Evolutionary conservation across 1,140 invertebrate species (phyloP), one percentile per base, ranked within the genome.

Genomic region (Drosophila saltans): DNA sequence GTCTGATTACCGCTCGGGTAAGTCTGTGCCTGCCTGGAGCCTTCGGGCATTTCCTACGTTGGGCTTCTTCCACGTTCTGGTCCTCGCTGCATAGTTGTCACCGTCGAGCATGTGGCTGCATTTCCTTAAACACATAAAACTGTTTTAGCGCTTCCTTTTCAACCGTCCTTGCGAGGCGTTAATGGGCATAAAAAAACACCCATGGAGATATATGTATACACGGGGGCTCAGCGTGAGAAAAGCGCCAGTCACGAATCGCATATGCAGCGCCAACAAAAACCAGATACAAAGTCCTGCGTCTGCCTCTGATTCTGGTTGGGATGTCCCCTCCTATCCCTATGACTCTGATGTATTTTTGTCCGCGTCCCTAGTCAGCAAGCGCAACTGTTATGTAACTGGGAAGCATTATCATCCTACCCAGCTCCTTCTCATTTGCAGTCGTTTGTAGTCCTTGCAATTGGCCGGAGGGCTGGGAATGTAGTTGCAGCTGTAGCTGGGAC

Each of bases 121-220:
- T 80, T 80, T 80, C 78, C 75, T 80, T 80, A 80, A 80, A 80
- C 78, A 80, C 75, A 80, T 80, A 80, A 80, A 80, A 73, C 78
- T 80, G 74, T 80, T 80, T 80, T 78, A 80, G 70, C 75, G 78
- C 70, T 77, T 80, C 75, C 78, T 77, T 77, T 80, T 78, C 78
- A 69, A 63, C 66, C 66, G 75, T 80, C 70, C 56, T 80, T 73
- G 74, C 63, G 56, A 77, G 70, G 70, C 78, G 75, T 80, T 80
- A 77, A 80, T 80, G 75, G 78, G 78, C 75, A 78, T 74, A 64
- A 80, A 78, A 77, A 77, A 66, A 60, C 24, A 26, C 66, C 61
- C 61, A 66, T 63, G 43, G 60, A 70, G 40, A 58, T 55, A 65
- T 45, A 72, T 72, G 65, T 72, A 52, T 73, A 69, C 72, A 56